These are phyloP conservation scores for Aegithalos caudatus DNA, from an alignment of 2,113 vertebrate species.

Conservation along the genomic window DNA sequence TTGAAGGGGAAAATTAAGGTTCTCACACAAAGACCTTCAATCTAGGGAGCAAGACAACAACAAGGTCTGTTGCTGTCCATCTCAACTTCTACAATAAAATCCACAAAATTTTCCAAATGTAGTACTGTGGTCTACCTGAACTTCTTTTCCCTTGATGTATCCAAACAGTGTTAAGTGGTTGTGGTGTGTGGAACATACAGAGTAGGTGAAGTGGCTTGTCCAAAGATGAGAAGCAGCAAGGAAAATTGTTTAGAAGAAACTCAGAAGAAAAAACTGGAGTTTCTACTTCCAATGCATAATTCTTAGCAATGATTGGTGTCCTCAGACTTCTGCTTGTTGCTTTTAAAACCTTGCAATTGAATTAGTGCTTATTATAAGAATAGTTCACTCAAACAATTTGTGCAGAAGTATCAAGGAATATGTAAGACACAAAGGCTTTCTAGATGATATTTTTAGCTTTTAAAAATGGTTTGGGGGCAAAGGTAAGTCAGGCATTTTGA, in stretches of 20 bases:
- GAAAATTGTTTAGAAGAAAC: neutral
- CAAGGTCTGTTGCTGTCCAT: neutral
- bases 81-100: neutral
- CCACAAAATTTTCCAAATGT: neutral
- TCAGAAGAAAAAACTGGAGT: neutral
- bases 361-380: neutral
- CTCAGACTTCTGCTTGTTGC: neutral
- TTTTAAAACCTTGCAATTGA: neutral
- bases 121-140: neutral
- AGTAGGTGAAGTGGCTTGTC: neutral
- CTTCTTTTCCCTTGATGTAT: neutral
- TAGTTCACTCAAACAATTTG: neutral
- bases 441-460: neutral
- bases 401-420: neutral
- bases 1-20: neutral
- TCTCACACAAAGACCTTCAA: neutral
- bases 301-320: neutral
- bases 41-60: neutral
- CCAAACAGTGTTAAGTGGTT: neutral
- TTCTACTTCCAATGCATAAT: neutral
- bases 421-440: neutral
- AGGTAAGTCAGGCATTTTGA: neutral
- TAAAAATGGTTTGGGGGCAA: neutral
- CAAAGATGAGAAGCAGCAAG: neutral
- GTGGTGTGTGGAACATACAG: neutral